Base-by-base conservation (phyloP, 2,797 vertebrate genomes). In the Babyrousa celebensis region DNA sequence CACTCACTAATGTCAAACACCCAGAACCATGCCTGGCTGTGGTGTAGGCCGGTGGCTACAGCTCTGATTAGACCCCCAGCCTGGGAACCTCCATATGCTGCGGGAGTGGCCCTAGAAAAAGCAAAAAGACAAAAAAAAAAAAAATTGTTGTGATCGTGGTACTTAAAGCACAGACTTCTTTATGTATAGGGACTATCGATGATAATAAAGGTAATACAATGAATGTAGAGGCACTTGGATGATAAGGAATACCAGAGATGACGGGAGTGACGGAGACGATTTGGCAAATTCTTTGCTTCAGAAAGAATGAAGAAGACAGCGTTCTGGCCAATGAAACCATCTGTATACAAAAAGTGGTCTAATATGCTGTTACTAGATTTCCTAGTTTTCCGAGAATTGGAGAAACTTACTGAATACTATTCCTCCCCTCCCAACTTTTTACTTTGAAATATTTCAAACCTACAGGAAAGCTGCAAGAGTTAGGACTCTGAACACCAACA, bases 381-480 rank as follows among this genome's bases (percentile, higher is more conserved):
- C 85, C 85, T 29, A 79, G 7, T 63, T 92, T 68, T 94, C 95
- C 23, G 56, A 91, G 83, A 84, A 78, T 0, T 79, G n/a, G 88
- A 70, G 65, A 85, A 60, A 52, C 16, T 70, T 70, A 23, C 15
- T 58, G 25, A 60, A 40, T 80, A n/a, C 17, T 29, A 21, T 27
- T 82, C 1, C 36, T 25, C 21, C 17, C 16, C 43, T 10, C 6
- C 17, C 20, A 75, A 14, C 10, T 56, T 72, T 94, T 77, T 56
- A 74, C 54, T 74, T 80, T n/a, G 18, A 63, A 85, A 58, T 79
- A 95, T 85, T 75, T 85, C 72, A 85, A 72, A 74, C 65, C 36
- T 60, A n/a, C 36, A 54, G 65, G 54, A 85, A 94, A 79, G 25
- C 77, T 89, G 12, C 58, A 36, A 87, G 27, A 77, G 72, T 29